phyloP scores from a whole-genome alignment of 2,888 invertebrate species.

The Melinopterus prodromus region DNA sequence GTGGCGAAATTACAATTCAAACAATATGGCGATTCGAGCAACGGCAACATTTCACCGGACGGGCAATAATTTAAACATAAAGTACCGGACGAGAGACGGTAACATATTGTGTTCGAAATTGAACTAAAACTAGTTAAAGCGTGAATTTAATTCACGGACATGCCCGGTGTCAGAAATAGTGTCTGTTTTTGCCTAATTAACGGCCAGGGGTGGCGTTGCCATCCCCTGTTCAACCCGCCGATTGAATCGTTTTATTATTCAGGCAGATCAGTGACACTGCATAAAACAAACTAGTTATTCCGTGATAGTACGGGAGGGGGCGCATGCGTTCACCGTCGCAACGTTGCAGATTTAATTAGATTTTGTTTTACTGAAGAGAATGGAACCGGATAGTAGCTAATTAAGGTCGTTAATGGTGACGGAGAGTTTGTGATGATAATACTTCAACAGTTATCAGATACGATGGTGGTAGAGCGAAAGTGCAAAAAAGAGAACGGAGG shows the following conservation, averaged over 20 bases:
- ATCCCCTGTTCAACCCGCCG: slow-evolving; percentile 24
- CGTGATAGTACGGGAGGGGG: slow-evolving; percentile 19
- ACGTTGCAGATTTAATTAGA: slow-evolving; percentile 39
- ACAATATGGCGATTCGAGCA: background rate
- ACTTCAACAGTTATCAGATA: slow-evolving; percentile 33
- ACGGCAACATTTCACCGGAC: slow-evolving; percentile 13
- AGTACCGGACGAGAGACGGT: slow-evolving; percentile 16
- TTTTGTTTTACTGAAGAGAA: slow-evolving; percentile 31
- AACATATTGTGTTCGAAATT: slow-evolving; percentile 33
- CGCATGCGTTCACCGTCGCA: slow-evolving; percentile 31
- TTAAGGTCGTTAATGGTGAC: slow-evolving; percentile 38
- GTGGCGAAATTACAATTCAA: background rate
- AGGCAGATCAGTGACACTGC: slow-evolving; percentile 38
- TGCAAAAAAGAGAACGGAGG: slow-evolving; percentile 8
- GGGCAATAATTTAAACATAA: slow-evolving; percentile 22
- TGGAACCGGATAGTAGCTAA: slow-evolving; percentile 30
- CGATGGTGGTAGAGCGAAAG: slow-evolving; percentile 10
- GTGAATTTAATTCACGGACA: slow-evolving; percentile 35
- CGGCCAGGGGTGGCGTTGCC: slow-evolving; percentile 20
- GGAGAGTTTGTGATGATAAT: slow-evolving; percentile 22
- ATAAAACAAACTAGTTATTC: slow-evolving; percentile 38
- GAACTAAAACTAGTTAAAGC: slow-evolving; percentile 35
- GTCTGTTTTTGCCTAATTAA: slow-evolving; percentile 37
- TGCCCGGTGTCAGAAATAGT: slow-evolving; percentile 30
- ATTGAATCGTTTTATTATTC: slow-evolving; percentile 38